Conservation (phyloP, 2,113 vertebrate genomes). For the Scolopax mira region DNA sequence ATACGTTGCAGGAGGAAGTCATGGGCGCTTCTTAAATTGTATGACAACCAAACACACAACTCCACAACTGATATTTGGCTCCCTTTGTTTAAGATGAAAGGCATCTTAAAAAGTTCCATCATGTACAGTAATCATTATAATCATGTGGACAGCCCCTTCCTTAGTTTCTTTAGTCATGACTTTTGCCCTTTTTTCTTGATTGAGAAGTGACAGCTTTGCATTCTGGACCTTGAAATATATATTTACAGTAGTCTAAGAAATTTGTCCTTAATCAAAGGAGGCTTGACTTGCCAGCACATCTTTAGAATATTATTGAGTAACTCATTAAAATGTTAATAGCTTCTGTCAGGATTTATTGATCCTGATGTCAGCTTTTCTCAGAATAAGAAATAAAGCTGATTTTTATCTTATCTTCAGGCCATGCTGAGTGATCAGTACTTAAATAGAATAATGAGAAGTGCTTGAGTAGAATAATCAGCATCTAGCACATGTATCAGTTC, state of each 20-base stretch:
- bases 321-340: conserved; percentile 80
- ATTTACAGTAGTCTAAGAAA: conserved; percentile 72
- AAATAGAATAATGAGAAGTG: conserved; percentile 55
- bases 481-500: not conserved
- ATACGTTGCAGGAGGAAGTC: fast-evolving
- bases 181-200: conserved; percentile 39
- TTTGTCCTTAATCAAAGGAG: conserved; percentile 70
- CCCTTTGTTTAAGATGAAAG: not conserved
- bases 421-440: conserved; percentile 43
- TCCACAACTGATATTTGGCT: not conserved
- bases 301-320: conserved; percentile 72
- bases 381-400: conserved; percentile 72
- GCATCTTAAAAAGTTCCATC: conserved; percentile 50
- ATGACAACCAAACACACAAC: not conserved
- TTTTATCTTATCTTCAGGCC: conserved; percentile 55
- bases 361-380: conserved; percentile 70
- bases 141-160: conserved; percentile 27
- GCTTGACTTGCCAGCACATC: conserved; percentile 66
- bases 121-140: conserved; percentile 6
- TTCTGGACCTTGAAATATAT: conserved; percentile 45
- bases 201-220: conserved; percentile 61
- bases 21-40: not conserved
- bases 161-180: conserved; percentile 65
- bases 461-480: conserved; percentile 50
- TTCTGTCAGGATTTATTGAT: conserved; percentile 80